Evolutionary conservation across 2,113 vertebrate genomes (phyloP), one percentile per base, ranked within the genome.

Genomic region (Ammodramus savannarum): DNA sequence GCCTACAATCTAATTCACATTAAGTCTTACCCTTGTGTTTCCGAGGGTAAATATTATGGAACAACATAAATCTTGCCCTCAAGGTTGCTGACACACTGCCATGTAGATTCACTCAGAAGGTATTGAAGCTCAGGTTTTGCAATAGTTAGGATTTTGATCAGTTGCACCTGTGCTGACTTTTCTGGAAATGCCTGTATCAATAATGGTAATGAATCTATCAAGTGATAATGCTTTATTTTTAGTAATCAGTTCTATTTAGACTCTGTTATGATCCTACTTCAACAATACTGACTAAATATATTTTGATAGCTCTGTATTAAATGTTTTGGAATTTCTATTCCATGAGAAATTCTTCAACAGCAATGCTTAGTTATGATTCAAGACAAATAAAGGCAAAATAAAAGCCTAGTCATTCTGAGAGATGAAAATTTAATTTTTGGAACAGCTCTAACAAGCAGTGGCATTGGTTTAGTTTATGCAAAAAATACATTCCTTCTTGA

Each of bases 1-100:
- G 3, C 15, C 3, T 52, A 7, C 2, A 38, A 31, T 48, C 13
- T 46, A 36, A 36, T 43, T 92, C 39, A 16, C 5, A 10, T 4
- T n/a, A 19, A 4, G 7, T 44, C 16, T 48, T 55, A n/a, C 6
- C 16, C 7, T 67, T 75, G n/a, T 79, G 20, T 72, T 93, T 85
- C 39, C 39, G 36, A 44, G 12, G 11, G 10, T 55, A 51, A 62
- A 46, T 49, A 65, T 7, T 8, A 46, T 16, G 13, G 22, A 73
- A 69, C 3, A 44, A 15, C 19, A 62, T 19, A 84, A 81, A 69
- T 38, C 3, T 49, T 49, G 41, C 36, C 38, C 26, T 84, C 13
- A 55, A 74, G 6, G 20, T 81, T 1, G 0, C 11, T 66, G 15
- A 12, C 4, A 65, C 11, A 44, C 4, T 29, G 4, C 7, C 5